Base-by-base conservation (phyloP, 2,113 vertebrate species). In the Solenodon paradoxus region DNA sequence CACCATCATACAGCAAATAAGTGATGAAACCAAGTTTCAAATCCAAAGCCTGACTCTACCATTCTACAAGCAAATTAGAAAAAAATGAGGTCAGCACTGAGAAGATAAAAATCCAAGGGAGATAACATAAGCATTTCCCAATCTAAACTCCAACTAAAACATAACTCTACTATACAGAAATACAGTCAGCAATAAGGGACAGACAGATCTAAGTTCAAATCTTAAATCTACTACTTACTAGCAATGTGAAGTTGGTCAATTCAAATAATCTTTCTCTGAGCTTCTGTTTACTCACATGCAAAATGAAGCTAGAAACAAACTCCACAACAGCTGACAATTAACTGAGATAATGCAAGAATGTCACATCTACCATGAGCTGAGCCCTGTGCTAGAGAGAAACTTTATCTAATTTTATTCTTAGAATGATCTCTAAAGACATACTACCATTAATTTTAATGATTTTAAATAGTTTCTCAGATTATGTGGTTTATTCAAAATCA, bases 381-480 rank as follows among this genome's bases (percentile, higher is more conserved):
- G 55, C 71, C 71, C 82, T 61, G 82, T 40, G 35, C 38, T n/a
- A 83, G 22, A 53, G 3, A 26, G 28, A 80, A 79, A 83, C 35
- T 35, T 72, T 49, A 49, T 49, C 45, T 90, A 55, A 42, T 72
- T 79, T 84, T 74, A 80, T 55, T 11, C 85, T 74, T 71, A 90
- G 1, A 47, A 72, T 80, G 69, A 77, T 92, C 42, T 83, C n/a
- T 69, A 40, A 83, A 78, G 61, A 75, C 61, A 59, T 0, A 63
- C 20, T 82, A 87, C 81, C 24, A 95, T 57, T 22, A 45, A n/a
- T 90, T 79, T 22, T 42, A 79, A 42, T 45, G 57, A 72, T 72
- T 90, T 47, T 57, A 6, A 64, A 85, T 85, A 84, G 80, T 22
- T 85, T 85, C n/a, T 90, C 38, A 90, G 30, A 80, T 59, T 92